Base-by-base conservation (phyloP, 2,797 vertebrate species). In the Alca torda region DNA sequence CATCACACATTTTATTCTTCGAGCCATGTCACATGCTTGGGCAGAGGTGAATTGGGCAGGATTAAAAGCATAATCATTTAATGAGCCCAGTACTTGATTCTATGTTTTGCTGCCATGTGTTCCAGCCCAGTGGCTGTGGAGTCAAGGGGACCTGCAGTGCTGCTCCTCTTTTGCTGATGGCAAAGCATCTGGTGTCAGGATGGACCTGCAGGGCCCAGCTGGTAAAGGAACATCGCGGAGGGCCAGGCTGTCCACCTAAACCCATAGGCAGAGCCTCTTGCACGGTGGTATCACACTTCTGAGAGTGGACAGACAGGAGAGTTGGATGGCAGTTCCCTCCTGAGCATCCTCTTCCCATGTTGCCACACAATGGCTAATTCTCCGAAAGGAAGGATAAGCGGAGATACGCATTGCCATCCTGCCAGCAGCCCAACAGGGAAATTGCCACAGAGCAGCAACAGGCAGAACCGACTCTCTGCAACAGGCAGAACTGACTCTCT, bases 21-120 rank as follows among this genome's bases (percentile, higher is more conserved):
- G 33, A 93, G 75, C 33, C 39, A 56, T 3, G 23, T 17, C 65
- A 73, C 31, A 10, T 46, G 39, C 80, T 80, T 80, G 81, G 83
- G 56, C 81, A 90, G 90, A 93, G 53, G 84, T 85, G 84, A 95
- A 94, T 5, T 57, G 48, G 50, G 50, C 45, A 85, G 84, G 68
- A 96, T 74, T 89, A 90, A 94, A 93, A 90, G 68, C 64, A 46
- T 41, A 84, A 84, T 82, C 15, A 89, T 84, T 89, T 89, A 84
- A 89, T 21, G 16, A 92, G 70, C n/a, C 65, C 37, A 53, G 60
- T 76, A 89, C 45, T 89, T 79, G 85, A 91, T 89, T 88, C 75
- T 50, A 74, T 56, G 56, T 67, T 94, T 91, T 89, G 30, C 45
- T 76, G 76, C 69, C 61, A 61, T 16, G 41, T 72, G 56, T 50